Percentiles rank a stretch among this genome's conserved stretches.
phyloP scores from a whole-genome alignment of 53 echinoderm and acorn worm genomes.

The Echinometra lucunter region DNA sequence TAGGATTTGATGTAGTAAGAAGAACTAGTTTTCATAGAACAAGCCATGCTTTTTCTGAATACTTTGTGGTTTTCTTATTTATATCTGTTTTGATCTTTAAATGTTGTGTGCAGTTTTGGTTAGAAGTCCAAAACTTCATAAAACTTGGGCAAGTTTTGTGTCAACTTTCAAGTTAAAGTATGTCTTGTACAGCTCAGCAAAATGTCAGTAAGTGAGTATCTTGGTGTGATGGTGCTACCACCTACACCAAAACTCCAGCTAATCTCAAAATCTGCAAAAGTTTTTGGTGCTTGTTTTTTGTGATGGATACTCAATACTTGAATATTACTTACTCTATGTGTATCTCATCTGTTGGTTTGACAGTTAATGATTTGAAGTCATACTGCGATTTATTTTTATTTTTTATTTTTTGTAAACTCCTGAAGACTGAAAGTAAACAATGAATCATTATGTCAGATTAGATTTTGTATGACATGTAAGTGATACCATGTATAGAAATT shows the following conservation, averaged over 20 bases:
- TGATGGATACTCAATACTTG: background rate
- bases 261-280: background rate
- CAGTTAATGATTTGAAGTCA: background rate
- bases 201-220: background rate
- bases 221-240: background rate
- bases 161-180: background rate
- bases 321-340: background rate
- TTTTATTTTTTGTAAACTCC: no score
- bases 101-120: no score
- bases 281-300: background rate
- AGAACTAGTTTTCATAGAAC: no score
- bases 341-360: background rate
- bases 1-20: no score
- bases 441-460: background rate
- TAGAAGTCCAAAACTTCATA: no score
- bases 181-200: background rate
- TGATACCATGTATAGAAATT: background rate
- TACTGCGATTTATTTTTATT: background rate
- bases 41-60: no score
- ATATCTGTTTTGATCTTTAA: no score
- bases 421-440: no score
- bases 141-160: background rate
- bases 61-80: background rate
- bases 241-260: background rate
- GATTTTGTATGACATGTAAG: background rate